phyloP scores from a whole-genome alignment of 2,888 invertebrate species.

The Pristionchus entomophagus region DNA sequence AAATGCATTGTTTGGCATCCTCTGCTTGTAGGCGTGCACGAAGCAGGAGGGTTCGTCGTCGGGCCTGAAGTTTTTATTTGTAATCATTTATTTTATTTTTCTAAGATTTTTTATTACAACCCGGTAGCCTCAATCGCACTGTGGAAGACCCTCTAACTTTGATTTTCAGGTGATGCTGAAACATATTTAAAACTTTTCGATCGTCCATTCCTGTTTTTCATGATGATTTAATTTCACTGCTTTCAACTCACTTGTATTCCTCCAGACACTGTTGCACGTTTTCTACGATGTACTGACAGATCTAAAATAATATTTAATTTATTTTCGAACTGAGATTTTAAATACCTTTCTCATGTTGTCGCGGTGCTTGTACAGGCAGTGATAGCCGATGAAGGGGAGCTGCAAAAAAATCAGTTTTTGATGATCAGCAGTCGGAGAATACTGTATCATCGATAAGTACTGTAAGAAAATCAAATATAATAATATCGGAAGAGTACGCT shows the following conservation, averaged over 20 bases:
- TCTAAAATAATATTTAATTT: not conserved
- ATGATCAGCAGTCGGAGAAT: not conserved
- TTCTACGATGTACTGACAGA: constrained; percentile 30
- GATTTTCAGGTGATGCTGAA: too few relatives aligned
- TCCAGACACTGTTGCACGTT: constrained; percentile 16
- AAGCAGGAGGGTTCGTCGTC: constrained; percentile 33
- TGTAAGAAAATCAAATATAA: too few relatives aligned
- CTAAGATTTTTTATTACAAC: too few relatives aligned
- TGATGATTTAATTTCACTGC: not conserved
- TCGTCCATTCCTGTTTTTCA: too few relatives aligned
- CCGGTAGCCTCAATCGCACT: too few relatives aligned
- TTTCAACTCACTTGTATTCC: constrained; percentile 15
- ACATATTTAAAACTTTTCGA: too few relatives aligned
- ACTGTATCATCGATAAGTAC: not conserved
- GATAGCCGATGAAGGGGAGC: constrained; percentile 36
- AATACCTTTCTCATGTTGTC: constrained; percentile 26
- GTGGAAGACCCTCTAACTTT: too few relatives aligned
- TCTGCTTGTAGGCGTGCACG: constrained; percentile 38
- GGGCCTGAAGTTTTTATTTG: too few relatives aligned
- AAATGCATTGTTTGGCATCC: constrained; percentile 16
- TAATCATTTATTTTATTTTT: too few relatives aligned
- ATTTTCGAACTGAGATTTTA: not conserved
- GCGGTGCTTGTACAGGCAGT: constrained; percentile 22
- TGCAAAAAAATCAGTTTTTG: not conserved
- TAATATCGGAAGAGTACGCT: too few relatives aligned